Evolutionary conservation across 2,797 vertebrate species (phyloP).

Genomic region (Crax fasciolata): DNA sequence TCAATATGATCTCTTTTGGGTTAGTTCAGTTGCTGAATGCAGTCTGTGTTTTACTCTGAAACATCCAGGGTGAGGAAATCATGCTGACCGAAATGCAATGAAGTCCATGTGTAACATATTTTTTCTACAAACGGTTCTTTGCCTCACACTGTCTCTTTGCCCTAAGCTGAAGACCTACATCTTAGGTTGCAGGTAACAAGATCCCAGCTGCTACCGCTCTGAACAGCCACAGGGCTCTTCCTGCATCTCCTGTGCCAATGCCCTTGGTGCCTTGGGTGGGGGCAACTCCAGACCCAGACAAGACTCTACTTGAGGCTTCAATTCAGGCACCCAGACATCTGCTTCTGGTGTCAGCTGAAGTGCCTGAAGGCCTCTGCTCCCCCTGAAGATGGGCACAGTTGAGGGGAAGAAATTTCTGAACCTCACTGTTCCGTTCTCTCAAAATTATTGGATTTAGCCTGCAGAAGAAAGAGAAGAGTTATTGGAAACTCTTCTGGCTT

Average conservation of each 20-base stretch:
- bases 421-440: rapidly evolving
- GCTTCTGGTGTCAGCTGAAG: background rate
- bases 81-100: background rate
- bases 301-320: background rate
- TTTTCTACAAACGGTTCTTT: background rate
- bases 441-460: background rate
- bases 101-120: background rate
- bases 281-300: background rate
- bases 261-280: background rate
- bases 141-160: background rate
- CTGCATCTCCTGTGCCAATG: background rate
- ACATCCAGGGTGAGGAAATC: background rate
- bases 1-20: background rate
- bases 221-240: background rate
- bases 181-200: background rate
- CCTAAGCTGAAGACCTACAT: background rate
- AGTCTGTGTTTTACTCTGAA: background rate
- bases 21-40: background rate
- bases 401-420: background rate
- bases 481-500: background rate
- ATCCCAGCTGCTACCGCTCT: background rate
- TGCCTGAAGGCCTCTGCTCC: background rate
- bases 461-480: background rate
- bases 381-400: background rate
- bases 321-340: background rate